These are phyloP conservation scores for Entelurus aequoreus DNA, from an alignment of 2,113 vertebrate genomes.

Conservation along the genomic window DNA sequence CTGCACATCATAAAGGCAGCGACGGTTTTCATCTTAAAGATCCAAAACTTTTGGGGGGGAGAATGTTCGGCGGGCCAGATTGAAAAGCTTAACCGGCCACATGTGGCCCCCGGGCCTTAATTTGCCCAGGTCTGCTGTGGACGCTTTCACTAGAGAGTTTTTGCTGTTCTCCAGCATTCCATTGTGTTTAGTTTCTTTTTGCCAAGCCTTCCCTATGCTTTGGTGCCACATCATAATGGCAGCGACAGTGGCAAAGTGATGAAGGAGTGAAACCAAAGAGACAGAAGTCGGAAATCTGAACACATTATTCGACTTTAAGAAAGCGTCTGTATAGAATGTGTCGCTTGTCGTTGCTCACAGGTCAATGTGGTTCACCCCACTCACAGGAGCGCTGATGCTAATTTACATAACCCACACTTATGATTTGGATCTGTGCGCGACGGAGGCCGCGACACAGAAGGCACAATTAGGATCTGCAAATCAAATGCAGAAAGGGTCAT, in stretches of 20 bases:
- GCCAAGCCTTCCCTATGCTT: too few relatives aligned
- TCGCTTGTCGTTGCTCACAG: constrained; percentile 49
- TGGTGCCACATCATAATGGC: too few relatives aligned
- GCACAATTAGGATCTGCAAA: constrained; percentile 39
- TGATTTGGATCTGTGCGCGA: constrained; percentile 28
- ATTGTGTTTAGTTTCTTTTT: too few relatives aligned
- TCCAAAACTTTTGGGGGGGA: too few relatives aligned
- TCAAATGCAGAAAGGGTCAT: constrained; percentile 38
- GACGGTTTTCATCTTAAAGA: too few relatives aligned
- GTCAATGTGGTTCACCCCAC: constrained; percentile 45
- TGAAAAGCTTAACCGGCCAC: too few relatives aligned
- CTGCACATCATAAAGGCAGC: too few relatives aligned
- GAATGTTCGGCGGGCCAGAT: too few relatives aligned
- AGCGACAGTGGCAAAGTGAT: background rate
- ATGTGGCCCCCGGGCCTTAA: too few relatives aligned
- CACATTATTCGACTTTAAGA: constrained; percentile 20
- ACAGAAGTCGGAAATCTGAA: constrained; percentile 15
- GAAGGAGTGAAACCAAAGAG: constrained; percentile 8
- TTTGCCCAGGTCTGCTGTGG: too few relatives aligned
- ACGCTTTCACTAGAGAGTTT: too few relatives aligned
- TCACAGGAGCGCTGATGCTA: constrained; percentile 36
- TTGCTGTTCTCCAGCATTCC: too few relatives aligned
- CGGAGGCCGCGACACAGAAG: constrained; percentile 28
- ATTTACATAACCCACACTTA: constrained; percentile 31
- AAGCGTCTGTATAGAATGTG: background rate